Conservation (phyloP, 2,797 vertebrate genomes). For the Danio tinwini region DNA sequence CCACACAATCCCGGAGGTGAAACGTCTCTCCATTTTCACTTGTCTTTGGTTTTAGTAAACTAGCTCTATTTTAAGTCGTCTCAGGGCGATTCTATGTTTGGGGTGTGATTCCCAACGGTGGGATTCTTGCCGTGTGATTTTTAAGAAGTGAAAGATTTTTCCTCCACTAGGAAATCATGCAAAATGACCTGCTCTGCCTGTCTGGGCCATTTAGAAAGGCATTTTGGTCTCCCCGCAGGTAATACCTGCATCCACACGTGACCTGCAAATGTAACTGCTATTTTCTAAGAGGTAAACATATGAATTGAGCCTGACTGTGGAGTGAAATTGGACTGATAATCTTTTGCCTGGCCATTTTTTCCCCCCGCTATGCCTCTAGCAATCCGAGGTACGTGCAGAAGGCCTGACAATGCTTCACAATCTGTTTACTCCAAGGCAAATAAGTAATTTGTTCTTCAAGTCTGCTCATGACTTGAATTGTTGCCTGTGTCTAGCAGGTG, state of each 20-base stretch:
- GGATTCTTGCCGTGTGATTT: conserved; percentile 9
- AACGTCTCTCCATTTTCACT: conserved; percentile 11
- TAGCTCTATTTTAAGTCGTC: neutral
- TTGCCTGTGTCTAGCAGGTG: conserved; percentile 21
- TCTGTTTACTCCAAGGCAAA: conserved; percentile 36
- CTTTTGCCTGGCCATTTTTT: neutral
- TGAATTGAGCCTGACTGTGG: conserved; percentile 43
- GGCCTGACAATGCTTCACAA: conserved; percentile 43
- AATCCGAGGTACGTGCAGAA: conserved; percentile 23
- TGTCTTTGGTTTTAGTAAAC: conserved; percentile 15
- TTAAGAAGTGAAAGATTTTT: conserved; percentile 27
- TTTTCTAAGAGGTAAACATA: conserved; percentile 39
- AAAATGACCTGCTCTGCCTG: neutral
- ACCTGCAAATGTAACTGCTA: conserved; percentile 13
- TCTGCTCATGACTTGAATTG: conserved; percentile 31
- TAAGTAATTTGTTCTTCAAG: conserved; percentile 37
- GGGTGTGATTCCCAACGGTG: conserved; percentile 13
- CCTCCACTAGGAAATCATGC: conserved; percentile 23
- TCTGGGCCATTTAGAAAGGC: conserved; percentile 8
- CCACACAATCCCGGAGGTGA: neutral
- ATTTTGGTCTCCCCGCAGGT: conserved; percentile 33
- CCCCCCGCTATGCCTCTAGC: conserved; percentile 15
- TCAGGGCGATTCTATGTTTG: conserved; percentile 20
- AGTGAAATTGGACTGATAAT: conserved; percentile 51
- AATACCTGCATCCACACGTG: conserved; percentile 21